These are phyloP conservation scores for Oncorhynchus nerka DNA, from an alignment of 2,113 vertebrate species.

Conservation along the genomic window DNA sequence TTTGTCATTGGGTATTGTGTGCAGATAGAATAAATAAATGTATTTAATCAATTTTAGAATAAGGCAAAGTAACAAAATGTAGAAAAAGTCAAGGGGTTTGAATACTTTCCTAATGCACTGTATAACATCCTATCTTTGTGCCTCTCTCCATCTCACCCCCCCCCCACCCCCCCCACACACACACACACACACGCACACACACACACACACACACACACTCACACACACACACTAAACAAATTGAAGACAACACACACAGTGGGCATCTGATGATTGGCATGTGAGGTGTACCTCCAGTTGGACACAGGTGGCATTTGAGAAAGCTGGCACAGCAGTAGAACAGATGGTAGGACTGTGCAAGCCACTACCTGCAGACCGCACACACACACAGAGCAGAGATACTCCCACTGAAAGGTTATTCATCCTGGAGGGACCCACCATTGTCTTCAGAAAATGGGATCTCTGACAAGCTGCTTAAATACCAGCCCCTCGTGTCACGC, in stretches of 20 bases:
- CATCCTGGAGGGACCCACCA: neutral
- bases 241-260: neutral
- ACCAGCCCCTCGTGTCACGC: too few relatives aligned
- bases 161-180: too few relatives aligned
- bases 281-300: neutral
- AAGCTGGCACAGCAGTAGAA: neutral
- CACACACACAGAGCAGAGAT: neutral
- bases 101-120: too few relatives aligned
- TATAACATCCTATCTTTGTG: too few relatives aligned
- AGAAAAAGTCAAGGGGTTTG: too few relatives aligned
- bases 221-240: neutral
- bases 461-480: neutral
- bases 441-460: neutral
- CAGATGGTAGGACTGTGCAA: neutral
- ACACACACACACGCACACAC: too few relatives aligned
- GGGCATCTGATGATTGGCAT: neutral
- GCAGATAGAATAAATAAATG: fast-evolving
- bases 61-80: too few relatives aligned
- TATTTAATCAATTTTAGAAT: too few relatives aligned
- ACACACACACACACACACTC: neutral
- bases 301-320: constrained; percentile 8
- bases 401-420: constrained; percentile 1
- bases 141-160: too few relatives aligned
- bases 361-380: neutral
- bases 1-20: too few relatives aligned